Evolutionary conservation across 2,797 vertebrate genomes (phyloP).

Genomic region (Hybognathus amarus): DNA sequence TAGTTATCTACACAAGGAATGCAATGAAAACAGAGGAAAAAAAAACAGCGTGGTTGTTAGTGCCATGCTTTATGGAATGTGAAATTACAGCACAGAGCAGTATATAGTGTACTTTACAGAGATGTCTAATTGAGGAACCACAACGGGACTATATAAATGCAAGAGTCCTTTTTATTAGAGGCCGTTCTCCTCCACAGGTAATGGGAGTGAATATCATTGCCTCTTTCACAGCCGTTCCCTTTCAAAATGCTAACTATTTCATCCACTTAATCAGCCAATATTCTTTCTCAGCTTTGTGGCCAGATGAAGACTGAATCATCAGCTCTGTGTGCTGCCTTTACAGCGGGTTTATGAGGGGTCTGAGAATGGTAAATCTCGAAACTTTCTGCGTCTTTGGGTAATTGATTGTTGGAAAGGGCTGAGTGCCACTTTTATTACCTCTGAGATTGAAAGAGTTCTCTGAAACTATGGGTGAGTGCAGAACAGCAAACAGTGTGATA

Average conservation of each 20-base stretch:
- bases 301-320: slow-evolving; percentile 23
- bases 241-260: slow-evolving; percentile 38
- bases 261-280: slow-evolving; percentile 42
- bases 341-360: slow-evolving; percentile 31
- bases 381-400: slow-evolving; percentile 54
- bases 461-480: slow-evolving; percentile 49
- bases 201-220: slow-evolving; percentile 39
- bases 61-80: slow-evolving; percentile 11
- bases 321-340: slow-evolving; percentile 19
- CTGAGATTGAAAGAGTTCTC: slow-evolving; percentile 53
- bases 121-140: slow-evolving; percentile 42
- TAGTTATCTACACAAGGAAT: slow-evolving; percentile 3
- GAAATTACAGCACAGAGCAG: slow-evolving; percentile 6
- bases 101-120: slow-evolving; percentile 27
- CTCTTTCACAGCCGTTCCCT: slow-evolving; percentile 33
- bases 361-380: slow-evolving; percentile 49
- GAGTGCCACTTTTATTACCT: slow-evolving; percentile 51
- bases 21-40: slow-evolving; percentile 7
- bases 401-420: slow-evolving; percentile 52
- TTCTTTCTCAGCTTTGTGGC: slow-evolving; percentile 43
- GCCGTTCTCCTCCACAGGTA: slow-evolving; percentile 12
- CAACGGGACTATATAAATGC: slow-evolving; percentile 27
- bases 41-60: not conserved
- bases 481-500: slow-evolving; percentile 46
- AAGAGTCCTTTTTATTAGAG: slow-evolving; percentile 37